Conservation (phyloP, 2,797 vertebrate genomes). For the Chanos chanos region DNA sequence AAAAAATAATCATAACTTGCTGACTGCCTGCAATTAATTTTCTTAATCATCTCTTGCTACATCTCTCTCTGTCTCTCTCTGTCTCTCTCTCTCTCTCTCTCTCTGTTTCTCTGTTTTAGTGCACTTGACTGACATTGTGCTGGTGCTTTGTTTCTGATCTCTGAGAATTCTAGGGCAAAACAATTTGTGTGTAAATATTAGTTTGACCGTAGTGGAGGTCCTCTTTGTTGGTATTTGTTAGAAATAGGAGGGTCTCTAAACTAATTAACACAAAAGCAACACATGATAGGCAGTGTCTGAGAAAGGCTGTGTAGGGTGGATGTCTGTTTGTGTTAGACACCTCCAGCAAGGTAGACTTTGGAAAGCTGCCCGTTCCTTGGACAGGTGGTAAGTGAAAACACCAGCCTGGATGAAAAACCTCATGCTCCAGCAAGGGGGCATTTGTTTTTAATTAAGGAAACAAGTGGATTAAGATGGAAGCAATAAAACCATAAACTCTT, state of each 20-base stretch:
- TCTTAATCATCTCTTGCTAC: not conserved
- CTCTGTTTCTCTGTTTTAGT: not conserved
- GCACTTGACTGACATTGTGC: slow-evolving; percentile 4
- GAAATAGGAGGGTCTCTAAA: not conserved
- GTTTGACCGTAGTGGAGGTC: not conserved
- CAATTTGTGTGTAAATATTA: slow-evolving; percentile 24
- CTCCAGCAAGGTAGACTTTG: no score
- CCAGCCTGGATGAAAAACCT: slow-evolving; percentile 37
- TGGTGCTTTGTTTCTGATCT: slow-evolving; percentile 12
- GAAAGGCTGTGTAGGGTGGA: no score
- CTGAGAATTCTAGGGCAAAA: not conserved
- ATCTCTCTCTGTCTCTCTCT: not conserved
- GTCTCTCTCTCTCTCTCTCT: not conserved
- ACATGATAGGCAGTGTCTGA: not conserved
- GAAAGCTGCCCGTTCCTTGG: slow-evolving; percentile 18
- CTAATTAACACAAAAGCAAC: slow-evolving; percentile 8
- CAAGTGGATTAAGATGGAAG: slow-evolving; percentile 57
- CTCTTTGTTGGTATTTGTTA: not conserved
- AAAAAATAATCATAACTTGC: not conserved
- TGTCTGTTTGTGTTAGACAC: not conserved
- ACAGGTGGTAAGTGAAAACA: slow-evolving; percentile 60
- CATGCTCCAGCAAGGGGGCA: slow-evolving; percentile 56
- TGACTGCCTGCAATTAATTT: not conserved
- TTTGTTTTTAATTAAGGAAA: slow-evolving; percentile 60
- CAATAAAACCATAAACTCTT: slow-evolving; percentile 30